These are phyloP conservation scores for Salvelinus fontinalis DNA, from an alignment of 2,113 vertebrate genomes.

Conservation along the genomic window DNA sequence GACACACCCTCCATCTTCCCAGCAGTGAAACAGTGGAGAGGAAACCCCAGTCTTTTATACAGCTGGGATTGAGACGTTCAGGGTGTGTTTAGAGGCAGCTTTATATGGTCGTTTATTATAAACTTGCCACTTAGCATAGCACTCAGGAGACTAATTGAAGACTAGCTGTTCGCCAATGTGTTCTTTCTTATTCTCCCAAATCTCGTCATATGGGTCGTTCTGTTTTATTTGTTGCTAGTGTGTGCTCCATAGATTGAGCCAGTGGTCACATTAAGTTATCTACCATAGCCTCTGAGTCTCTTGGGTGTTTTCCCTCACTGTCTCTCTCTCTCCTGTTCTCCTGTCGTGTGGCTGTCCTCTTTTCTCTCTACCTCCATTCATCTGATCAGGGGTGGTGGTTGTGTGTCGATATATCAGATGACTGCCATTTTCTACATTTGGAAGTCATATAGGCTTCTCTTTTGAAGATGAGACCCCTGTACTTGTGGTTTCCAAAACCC, in stretches of 20 bases:
- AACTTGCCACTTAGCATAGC: conserved; percentile 48
- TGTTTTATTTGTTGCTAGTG: conserved; percentile 5
- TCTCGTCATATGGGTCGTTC: background rate
- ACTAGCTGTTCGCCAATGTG: conserved; percentile 30
- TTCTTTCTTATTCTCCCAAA: conserved; percentile 2
- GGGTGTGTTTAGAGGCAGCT: conserved; percentile 59
- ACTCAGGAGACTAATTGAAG: conserved; percentile 53
- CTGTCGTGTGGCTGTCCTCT: conserved; percentile 12
- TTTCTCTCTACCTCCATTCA: conserved; percentile 44
- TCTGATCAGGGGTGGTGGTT: conserved; percentile 66
- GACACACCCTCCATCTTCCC: conserved; percentile 48
- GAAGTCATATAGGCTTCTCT: conserved; percentile 62
- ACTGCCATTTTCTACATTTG: conserved; percentile 73
- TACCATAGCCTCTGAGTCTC: background rate
- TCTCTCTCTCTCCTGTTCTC: conserved; percentile 24
- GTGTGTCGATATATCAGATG: conserved; percentile 52
- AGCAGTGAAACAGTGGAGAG: conserved; percentile 43
- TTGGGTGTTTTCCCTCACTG: background rate
- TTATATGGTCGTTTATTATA: conserved; percentile 67
- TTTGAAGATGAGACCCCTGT: conserved; percentile 77
- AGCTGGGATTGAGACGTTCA: conserved; percentile 19
- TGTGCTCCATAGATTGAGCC: background rate
- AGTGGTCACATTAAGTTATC: background rate
- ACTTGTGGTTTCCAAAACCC: conserved; percentile 75
- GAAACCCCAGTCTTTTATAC: conserved; percentile 46